A percentile compares a stretch with the other conserved stretches of the same genome.
These are phyloP conservation scores for Carabus problematicus DNA, from an alignment of 2,888 invertebrate species.

Conservation along the genomic window DNA sequence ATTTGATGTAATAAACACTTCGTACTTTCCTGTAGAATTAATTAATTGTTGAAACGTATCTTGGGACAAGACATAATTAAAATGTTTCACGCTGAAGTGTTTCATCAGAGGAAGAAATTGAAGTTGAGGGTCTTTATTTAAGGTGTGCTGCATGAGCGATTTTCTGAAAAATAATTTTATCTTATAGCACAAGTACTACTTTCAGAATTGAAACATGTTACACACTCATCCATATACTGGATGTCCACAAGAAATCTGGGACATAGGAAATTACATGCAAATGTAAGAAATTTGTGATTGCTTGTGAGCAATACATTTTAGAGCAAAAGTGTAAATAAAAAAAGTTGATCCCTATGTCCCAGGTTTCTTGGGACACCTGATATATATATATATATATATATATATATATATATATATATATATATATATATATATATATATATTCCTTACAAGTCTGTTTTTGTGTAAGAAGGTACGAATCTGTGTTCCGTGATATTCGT, in stretches of 20 bases:
- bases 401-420: too few species aligned
- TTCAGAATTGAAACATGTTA: neutral
- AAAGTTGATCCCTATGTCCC: too few species aligned
- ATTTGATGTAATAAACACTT: constrained; percentile 17
- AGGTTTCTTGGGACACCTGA: too few species aligned
- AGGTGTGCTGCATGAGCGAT: neutral
- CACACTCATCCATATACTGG: too few species aligned
- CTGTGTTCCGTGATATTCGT: constrained; percentile 11
- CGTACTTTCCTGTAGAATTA: constrained; percentile 15
- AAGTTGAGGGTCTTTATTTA: constrained; percentile 6
- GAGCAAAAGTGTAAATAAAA: too few species aligned
- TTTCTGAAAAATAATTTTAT: neutral
- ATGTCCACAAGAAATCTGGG: too few species aligned
- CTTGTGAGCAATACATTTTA: too few species aligned
- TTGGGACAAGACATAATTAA: constrained; percentile 1
- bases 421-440: too few species aligned
- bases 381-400: too few species aligned
- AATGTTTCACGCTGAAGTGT: constrained; percentile 3
- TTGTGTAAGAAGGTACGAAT: neutral
- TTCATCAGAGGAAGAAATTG: neutral
- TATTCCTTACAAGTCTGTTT: constrained; percentile 9
- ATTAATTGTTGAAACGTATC: constrained; percentile 13
- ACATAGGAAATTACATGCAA: too few species aligned
- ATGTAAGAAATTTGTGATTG: too few species aligned
- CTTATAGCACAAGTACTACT: neutral